Evolutionary conservation across 2,888 invertebrate genomes (phyloP).

Genomic region (Agrilus biguttatus): DNA sequence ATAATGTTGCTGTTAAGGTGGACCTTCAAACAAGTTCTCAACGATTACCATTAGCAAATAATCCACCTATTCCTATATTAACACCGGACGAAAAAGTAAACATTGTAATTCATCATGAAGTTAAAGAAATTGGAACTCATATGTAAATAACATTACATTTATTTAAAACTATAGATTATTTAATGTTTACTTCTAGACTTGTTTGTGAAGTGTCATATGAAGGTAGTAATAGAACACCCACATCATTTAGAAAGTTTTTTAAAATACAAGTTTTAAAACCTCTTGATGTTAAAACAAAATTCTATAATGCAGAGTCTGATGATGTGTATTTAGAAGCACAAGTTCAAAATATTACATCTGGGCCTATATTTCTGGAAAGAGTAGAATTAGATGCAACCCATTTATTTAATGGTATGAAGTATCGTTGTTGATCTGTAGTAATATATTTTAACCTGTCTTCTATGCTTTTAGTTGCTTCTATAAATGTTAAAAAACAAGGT

Average conservation of each 20-base stretch:
- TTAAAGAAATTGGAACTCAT: slow-evolving; percentile 97
- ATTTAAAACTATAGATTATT: neutral
- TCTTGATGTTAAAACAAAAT: slow-evolving; percentile 95
- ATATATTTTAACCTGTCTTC: neutral
- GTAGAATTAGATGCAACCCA: slow-evolving; percentile 86
- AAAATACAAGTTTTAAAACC: slow-evolving; percentile 97
- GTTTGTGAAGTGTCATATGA: slow-evolving; percentile 93
- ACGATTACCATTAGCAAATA: slow-evolving; percentile 65
- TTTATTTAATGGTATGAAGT: slow-evolving; percentile 54
- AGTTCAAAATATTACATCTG: slow-evolving; percentile 84
- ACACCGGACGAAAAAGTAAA: slow-evolving; percentile 77
- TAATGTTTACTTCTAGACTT: slow-evolving; percentile 41
- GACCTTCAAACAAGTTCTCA: slow-evolving; percentile 90
- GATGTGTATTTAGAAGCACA: slow-evolving; percentile 60
- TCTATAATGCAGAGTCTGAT: slow-evolving; percentile 85
- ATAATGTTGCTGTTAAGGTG: slow-evolving; percentile 73
- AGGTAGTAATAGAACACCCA: slow-evolving; percentile 55
- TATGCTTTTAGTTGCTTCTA: slow-evolving; percentile 42
- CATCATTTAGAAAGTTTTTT: slow-evolving; percentile 91
- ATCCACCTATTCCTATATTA: slow-evolving; percentile 41
- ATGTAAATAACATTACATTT: slow-evolving; percentile 48
- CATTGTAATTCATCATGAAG: slow-evolving; percentile 95
- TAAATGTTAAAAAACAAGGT: slow-evolving; percentile 51
- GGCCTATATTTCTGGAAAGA: slow-evolving; percentile 86
- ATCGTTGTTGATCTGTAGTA: neutral